Conservation (phyloP, 2,888 invertebrate species). For the Tetragnatha montana region DNA sequence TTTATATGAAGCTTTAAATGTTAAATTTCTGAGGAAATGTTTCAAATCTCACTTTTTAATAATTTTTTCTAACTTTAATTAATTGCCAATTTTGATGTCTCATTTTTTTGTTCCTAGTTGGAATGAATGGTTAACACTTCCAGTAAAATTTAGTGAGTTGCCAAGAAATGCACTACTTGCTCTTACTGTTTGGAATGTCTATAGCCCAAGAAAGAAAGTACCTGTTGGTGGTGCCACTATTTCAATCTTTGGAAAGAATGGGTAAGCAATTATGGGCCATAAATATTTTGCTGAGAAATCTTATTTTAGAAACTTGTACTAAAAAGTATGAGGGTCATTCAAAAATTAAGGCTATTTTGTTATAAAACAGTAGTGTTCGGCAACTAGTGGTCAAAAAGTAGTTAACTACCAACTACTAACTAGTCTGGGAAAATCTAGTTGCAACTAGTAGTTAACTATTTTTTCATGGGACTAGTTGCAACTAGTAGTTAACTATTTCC, state of each 20-base stretch:
- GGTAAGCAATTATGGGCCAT: slow-evolving; percentile 76
- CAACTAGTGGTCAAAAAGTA: too few relatives aligned
- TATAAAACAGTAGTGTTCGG: too few relatives aligned
- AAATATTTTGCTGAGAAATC: too few relatives aligned
- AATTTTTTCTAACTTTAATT: not conserved
- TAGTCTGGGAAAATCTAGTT: too few relatives aligned
- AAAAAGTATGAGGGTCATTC: too few relatives aligned
- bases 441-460: too few relatives aligned
- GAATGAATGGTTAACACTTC: slow-evolving; percentile 97
- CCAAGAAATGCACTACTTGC: slow-evolving; percentile 90
- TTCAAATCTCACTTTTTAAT: not conserved
- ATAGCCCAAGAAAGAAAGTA: slow-evolving; percentile 87
- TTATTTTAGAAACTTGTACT: too few relatives aligned
- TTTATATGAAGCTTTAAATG: not conserved
- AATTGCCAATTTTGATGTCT: slow-evolving; percentile 28
- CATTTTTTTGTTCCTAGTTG: slow-evolving; percentile 82
- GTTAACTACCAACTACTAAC: too few relatives aligned
- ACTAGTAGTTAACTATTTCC: too few relatives aligned
- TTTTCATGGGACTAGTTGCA: too few relatives aligned
- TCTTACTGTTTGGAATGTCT: slow-evolving; percentile 93
- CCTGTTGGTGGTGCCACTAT: slow-evolving; percentile 95
- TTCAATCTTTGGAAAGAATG: slow-evolving; percentile 94
- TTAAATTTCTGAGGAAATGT: not conserved
- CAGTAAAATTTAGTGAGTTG: slow-evolving; percentile 91
- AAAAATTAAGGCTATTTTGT: too few relatives aligned